These are phyloP conservation scores for Nomia melanderi DNA, from an alignment of 1,140 invertebrate genomes.

Conservation along the genomic window DNA sequence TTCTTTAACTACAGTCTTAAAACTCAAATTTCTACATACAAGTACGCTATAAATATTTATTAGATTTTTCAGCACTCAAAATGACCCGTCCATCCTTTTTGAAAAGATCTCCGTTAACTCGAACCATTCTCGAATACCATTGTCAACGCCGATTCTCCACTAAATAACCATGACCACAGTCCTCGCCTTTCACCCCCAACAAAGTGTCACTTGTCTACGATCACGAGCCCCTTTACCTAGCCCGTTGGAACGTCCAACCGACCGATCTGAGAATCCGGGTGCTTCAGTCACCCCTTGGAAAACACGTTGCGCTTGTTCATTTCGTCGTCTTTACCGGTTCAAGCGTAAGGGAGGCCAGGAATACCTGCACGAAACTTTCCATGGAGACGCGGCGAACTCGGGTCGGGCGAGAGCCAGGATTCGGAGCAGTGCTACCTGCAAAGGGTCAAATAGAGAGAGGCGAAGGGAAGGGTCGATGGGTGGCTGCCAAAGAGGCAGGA, in stretches of 20 bases:
- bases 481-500: too few species aligned
- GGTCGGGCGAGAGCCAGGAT: background rate
- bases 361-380: conserved; percentile 30
- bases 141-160: background rate
- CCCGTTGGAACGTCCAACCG: background rate
- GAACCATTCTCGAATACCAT: background rate
- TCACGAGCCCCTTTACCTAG: background rate
- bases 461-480: conserved; percentile 1
- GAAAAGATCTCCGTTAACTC: background rate
- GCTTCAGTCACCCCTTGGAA: background rate
- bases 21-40: too few species aligned
- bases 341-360: background rate
- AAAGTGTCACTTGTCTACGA: background rate
- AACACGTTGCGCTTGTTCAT: background rate
- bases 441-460: conserved; percentile 22
- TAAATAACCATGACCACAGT: background rate
- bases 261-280: too few species aligned
- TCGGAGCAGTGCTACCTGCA: conserved; percentile 30
- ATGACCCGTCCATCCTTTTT: background rate
- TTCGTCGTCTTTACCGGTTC: too few species aligned
- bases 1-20: too few species aligned
- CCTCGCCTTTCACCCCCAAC: background rate
- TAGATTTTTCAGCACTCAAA: too few species aligned
- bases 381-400: conserved; percentile 1
- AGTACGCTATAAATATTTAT: too few species aligned